These are phyloP conservation scores for Steromphala cineraria DNA, from an alignment of 2,888 invertebrate species.

Conservation along the genomic window DNA sequence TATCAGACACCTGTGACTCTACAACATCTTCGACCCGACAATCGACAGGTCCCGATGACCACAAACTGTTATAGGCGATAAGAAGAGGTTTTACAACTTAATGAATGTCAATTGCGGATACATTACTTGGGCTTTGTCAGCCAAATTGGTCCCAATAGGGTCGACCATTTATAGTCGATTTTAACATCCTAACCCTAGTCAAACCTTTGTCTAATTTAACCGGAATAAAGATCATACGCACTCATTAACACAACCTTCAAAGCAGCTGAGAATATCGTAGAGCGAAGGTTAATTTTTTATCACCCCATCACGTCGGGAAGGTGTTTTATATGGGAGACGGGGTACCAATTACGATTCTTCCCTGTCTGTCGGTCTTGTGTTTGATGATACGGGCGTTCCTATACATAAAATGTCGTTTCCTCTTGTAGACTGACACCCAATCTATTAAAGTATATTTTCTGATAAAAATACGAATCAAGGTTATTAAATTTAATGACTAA, in stretches of 20 bases:
- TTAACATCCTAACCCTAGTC: neutral
- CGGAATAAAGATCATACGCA: neutral
- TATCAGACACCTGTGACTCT: no score
- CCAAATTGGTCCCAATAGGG: neutral
- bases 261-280: neutral
- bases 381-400: neutral
- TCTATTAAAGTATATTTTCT: no score
- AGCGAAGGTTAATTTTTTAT: neutral
- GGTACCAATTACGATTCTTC: neutral
- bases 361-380: neutral
- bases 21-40: no score
- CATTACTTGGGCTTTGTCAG: neutral
- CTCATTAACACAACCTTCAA: neutral
- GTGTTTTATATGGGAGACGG: neutral
- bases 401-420: neutral
- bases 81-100: neutral
- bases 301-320: neutral
- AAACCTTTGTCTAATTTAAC: neutral
- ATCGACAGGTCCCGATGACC: no score
- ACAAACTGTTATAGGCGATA: no score
- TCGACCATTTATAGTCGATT: neutral
- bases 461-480: no score
- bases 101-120: neutral
- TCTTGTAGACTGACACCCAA: no score
- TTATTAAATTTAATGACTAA: no score